Conservation (phyloP, 2,797 vertebrate species). For the Urocyon cinereoargenteus region DNA sequence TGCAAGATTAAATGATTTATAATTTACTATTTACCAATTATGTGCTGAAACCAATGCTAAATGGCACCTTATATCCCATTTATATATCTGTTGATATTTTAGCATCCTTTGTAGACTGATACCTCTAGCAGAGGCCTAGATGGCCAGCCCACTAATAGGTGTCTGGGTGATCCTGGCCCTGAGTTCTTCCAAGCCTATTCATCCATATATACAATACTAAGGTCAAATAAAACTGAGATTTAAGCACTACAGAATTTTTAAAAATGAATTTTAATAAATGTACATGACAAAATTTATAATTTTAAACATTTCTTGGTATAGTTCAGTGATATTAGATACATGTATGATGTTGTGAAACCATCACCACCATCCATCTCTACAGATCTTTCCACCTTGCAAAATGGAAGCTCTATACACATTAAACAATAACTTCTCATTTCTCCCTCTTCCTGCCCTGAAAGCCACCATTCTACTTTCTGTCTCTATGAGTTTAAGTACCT, state of each 20-base stretch:
- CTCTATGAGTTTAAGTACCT: background rate
- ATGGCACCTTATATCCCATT: background rate
- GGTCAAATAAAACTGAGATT: background rate
- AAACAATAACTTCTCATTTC: background rate
- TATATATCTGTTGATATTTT: background rate
- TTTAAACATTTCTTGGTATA: background rate
- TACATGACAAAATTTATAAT: background rate
- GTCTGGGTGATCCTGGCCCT: background rate
- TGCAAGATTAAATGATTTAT: background rate
- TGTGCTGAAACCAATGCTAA: background rate
- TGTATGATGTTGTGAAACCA: background rate
- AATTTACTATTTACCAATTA: conserved; percentile 10
- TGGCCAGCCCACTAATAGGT: background rate
- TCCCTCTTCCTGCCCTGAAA: background rate
- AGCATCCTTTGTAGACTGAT: background rate
- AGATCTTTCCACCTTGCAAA: background rate
- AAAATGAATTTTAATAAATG: background rate
- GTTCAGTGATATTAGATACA: background rate
- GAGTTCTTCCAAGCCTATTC: background rate
- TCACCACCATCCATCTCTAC: background rate
- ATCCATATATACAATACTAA: background rate
- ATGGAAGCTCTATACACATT: background rate
- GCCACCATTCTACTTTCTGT: background rate
- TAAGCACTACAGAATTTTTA: background rate
- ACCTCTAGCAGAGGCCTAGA: background rate